A percentile compares a stretch with the other conserved stretches of the same genome.
Evolutionary conservation across 2,113 vertebrate genomes (phyloP).

Genomic region (Ctenodactylus gundi): DNA sequence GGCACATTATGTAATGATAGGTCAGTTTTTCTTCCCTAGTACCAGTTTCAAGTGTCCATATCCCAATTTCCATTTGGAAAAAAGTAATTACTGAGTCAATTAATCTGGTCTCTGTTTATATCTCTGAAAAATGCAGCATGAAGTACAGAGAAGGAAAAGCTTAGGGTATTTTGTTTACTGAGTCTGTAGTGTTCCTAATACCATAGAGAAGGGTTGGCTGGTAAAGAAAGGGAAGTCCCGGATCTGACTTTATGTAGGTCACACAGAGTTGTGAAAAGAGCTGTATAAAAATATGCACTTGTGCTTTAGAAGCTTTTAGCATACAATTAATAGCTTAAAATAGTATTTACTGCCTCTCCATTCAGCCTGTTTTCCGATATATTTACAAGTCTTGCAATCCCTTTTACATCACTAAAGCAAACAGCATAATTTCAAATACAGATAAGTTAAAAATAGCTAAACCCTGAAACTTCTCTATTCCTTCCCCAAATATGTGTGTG

Average conservation of each 20-base stretch:
- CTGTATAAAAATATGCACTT: conserved; percentile 85
- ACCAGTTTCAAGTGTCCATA: neutral
- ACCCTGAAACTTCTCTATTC: conserved; percentile 45
- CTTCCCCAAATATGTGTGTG: conserved; percentile 23
- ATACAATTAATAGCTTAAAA: conserved; percentile 75
- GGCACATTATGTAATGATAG: conserved; percentile 81
- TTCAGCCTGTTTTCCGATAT: conserved; percentile 63
- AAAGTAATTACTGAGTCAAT: conserved; percentile 38
- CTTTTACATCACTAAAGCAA: conserved; percentile 71
- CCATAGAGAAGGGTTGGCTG: conserved; percentile 50
- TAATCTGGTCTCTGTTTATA: conserved; percentile 55
- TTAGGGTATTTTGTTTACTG: conserved; percentile 41
- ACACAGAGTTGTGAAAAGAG: conserved; percentile 76
- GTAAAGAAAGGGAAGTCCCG: conserved; percentile 66
- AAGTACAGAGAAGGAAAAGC: conserved; percentile 74
- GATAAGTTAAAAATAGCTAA: conserved; percentile 63
- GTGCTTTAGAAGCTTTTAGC: conserved; percentile 82
- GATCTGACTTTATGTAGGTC: conserved; percentile 71
- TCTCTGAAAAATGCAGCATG: conserved; percentile 69
- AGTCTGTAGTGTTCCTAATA: conserved; percentile 64
- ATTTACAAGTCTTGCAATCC: conserved; percentile 71
- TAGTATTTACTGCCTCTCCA: conserved; percentile 66
- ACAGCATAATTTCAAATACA: conserved; percentile 58
- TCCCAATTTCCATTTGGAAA: conserved; percentile 52
- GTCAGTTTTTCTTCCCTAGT: conserved; percentile 61